Evolutionary conservation across 2,797 vertebrate genomes (phyloP).

Genomic region (Mus minutoides): DNA sequence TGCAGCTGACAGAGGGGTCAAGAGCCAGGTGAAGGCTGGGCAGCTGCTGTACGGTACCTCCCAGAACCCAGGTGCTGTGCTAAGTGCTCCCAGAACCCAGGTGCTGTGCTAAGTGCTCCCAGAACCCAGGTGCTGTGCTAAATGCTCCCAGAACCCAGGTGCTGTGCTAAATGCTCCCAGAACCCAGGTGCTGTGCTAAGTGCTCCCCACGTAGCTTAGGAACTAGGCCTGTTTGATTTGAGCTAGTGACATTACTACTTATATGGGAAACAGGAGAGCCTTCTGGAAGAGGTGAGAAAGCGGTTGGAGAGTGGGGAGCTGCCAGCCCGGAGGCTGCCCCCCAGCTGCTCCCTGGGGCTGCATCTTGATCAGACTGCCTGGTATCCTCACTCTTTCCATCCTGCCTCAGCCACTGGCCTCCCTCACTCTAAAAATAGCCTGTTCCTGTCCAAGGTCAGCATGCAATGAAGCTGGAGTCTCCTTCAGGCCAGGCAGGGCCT

Average conservation of each 20-base stretch:
- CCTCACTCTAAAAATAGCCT: neutral
- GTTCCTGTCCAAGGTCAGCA: neutral
- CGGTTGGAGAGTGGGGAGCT: fast-evolving
- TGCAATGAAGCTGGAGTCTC: neutral
- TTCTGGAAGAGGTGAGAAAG: neutral
- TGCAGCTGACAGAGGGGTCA: neutral
- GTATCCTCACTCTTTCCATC: neutral
- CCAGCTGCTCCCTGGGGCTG: neutral
- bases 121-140: fast-evolving
- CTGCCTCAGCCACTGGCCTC: neutral
- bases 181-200: neutral
- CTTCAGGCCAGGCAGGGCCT: neutral
- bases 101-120: neutral
- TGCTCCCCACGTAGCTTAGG: fast-evolving
- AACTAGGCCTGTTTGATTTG: fast-evolving
- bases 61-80: fast-evolving
- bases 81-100: too few species aligned
- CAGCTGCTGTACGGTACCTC: too few species aligned
- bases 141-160: neutral
- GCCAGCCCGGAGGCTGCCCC: neutral
- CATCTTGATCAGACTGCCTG: neutral
- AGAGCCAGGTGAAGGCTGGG: neutral
- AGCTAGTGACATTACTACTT: neutral
- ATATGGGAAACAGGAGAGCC: neutral
- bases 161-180: fast-evolving